Percentiles rank a stretch among this genome's conserved stretches.
These are phyloP conservation scores for Lottia gigantea DNA, from an alignment of 2,888 invertebrate genomes.

Conservation along the genomic window DNA sequence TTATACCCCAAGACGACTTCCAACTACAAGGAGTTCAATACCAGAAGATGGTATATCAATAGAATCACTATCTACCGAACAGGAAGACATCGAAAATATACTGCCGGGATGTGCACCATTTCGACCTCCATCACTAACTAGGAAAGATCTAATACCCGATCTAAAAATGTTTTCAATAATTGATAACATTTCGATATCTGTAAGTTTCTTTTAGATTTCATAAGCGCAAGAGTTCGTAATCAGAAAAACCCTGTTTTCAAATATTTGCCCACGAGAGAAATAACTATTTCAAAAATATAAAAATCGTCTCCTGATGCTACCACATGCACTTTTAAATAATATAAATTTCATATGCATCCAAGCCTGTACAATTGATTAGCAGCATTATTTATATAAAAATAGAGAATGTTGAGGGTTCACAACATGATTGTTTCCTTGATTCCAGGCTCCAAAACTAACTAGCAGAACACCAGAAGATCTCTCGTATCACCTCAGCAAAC, in stretches of 20 bases:
- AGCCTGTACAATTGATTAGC: too few relatives aligned
- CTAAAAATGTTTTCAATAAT: background rate
- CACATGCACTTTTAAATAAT: too few relatives aligned
- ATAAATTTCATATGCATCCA: too few relatives aligned
- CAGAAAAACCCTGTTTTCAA: too few relatives aligned
- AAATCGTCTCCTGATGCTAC: too few relatives aligned
- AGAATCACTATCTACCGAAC: background rate
- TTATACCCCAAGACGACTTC: background rate
- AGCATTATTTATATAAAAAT: too few relatives aligned
- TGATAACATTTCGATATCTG: background rate
- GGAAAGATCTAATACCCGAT: background rate
- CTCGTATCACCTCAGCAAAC: slow-evolving; percentile 33
- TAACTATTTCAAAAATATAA: too few relatives aligned
- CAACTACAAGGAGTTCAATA: background rate
- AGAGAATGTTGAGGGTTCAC: too few relatives aligned
- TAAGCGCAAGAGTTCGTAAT: too few relatives aligned
- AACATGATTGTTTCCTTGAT: background rate
- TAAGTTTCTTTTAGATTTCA: too few relatives aligned
- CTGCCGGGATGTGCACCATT: background rate
- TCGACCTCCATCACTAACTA: background rate
- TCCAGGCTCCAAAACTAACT: background rate
- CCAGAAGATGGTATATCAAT: background rate
- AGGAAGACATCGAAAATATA: background rate
- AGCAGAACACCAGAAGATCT: slow-evolving; percentile 14
- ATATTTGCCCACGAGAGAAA: too few relatives aligned